Conservation (phyloP, 1,140 invertebrate species). For the Oscheius sp. region DNA sequence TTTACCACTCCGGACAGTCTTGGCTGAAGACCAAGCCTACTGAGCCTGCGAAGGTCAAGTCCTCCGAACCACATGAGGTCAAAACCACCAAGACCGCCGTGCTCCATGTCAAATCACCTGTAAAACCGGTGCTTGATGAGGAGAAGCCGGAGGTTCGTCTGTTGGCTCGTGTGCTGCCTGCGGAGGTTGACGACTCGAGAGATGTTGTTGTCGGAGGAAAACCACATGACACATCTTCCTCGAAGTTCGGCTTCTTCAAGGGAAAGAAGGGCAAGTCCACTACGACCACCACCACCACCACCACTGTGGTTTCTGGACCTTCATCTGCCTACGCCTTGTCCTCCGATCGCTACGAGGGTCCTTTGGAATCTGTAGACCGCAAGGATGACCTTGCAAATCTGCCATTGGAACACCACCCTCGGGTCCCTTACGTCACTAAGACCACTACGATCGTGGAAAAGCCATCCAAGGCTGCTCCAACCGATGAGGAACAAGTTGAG, state of each 20-base stretch:
- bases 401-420: constrained; percentile 18
- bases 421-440: too few relatives aligned
- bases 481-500: too few relatives aligned
- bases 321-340: not conserved
- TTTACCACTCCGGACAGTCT: not conserved
- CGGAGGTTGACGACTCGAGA: not conserved
- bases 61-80: too few relatives aligned
- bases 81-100: not conserved
- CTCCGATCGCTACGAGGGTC: constrained; percentile 25
- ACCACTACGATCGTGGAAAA: too few relatives aligned
- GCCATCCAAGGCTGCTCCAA: too few relatives aligned
- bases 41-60: not conserved
- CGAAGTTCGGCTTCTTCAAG: not conserved
- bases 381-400: constrained; percentile 21
- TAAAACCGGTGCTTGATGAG: not conserved
- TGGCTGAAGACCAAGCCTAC: not conserved
- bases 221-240: not conserved
- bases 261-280: not conserved
- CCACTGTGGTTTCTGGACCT: not conserved
- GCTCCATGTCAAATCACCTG: not conserved
- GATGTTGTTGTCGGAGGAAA: too few relatives aligned
- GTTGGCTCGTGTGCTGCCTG: not conserved
- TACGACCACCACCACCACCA: too few relatives aligned
- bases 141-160: constrained; percentile 6
- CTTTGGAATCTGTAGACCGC: constrained; percentile 1